These are phyloP conservation scores for Ditylenchus dipsaci DNA, from an alignment of 1,140 invertebrate species.

Conservation along the genomic window DNA sequence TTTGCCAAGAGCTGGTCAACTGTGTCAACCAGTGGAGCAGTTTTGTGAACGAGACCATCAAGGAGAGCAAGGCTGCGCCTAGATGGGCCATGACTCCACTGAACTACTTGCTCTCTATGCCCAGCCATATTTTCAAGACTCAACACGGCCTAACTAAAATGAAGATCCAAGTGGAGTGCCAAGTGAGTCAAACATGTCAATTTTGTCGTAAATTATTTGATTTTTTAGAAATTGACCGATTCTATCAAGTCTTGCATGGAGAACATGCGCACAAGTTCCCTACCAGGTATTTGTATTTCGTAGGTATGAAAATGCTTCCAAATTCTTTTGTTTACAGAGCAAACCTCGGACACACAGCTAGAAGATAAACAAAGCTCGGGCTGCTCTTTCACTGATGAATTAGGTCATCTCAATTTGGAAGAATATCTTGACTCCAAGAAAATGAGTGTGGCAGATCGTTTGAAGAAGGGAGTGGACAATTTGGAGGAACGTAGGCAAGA, in stretches of 20 bases:
- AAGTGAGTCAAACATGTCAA: background rate
- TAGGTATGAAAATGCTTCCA: background rate
- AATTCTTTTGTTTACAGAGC: background rate
- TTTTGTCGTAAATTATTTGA: background rate
- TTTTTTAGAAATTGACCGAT: conserved; percentile 4
- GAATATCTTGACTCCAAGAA: conserved; percentile 2
- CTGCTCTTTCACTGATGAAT: background rate
- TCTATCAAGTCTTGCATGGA: conserved; percentile 2
- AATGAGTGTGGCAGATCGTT: conserved; percentile 17
- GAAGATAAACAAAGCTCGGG: background rate
- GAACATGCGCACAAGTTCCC: background rate
- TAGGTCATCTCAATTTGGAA: conserved; percentile 10
- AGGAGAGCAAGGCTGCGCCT: conserved; percentile 2
- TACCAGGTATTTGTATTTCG: background rate
- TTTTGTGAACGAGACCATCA: conserved; percentile 10
- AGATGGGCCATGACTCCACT: conserved; percentile 14
- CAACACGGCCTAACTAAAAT: background rate
- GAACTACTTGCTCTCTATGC: conserved; percentile 22
- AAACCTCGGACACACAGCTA: background rate
- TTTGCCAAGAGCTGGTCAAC: conserved; percentile 1
- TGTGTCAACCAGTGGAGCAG: conserved; percentile 19
- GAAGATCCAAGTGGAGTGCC: background rate
- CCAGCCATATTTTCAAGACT: conserved; percentile 7
- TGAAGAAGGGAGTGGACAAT: background rate
- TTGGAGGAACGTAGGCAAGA: conserved; percentile 14